Conservation (phyloP, 1,140 invertebrate species). For the Saccostrea echinata region DNA sequence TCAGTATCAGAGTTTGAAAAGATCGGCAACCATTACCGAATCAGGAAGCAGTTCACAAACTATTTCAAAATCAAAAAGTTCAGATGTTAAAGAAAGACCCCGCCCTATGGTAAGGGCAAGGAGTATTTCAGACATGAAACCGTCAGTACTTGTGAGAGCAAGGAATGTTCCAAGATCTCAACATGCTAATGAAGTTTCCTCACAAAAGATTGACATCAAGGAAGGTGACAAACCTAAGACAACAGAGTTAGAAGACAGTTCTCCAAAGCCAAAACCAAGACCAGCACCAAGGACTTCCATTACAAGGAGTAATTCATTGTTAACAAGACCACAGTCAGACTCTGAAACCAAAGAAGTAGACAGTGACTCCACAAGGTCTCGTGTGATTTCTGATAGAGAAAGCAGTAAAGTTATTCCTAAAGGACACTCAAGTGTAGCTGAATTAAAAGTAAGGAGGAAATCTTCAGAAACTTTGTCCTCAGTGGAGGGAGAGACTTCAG, state of each 20-base stretch:
- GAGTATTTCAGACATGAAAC: conserved; percentile 25
- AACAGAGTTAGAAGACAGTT: neutral
- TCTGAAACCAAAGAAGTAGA: neutral
- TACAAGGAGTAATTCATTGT: neutral
- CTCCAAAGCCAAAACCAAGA: conserved; percentile 43
- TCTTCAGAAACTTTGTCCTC: neutral
- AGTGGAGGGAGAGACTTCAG: neutral
- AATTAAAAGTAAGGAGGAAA: conserved; percentile 2
- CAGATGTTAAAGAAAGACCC: neutral
- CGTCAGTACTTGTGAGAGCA: conserved; percentile 5
- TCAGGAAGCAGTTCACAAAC: neutral
- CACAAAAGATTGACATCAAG: neutral
- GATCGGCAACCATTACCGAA: neutral
- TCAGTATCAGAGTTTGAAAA: conserved; percentile 15
- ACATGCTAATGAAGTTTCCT: neutral
- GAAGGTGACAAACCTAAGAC: neutral
- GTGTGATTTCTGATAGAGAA: neutral
- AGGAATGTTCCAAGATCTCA: conserved; percentile 10
- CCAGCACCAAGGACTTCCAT: conserved; percentile 43
- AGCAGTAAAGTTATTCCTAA: neutral
- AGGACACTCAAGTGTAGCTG: neutral
- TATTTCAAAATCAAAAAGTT: conserved; percentile 20
- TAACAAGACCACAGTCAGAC: neutral
- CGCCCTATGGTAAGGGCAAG: conserved; percentile 25
- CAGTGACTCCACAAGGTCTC: neutral